Base-by-base conservation (phyloP, 2,888 invertebrate genomes). In the Dasysyrphus albostriatus region DNA sequence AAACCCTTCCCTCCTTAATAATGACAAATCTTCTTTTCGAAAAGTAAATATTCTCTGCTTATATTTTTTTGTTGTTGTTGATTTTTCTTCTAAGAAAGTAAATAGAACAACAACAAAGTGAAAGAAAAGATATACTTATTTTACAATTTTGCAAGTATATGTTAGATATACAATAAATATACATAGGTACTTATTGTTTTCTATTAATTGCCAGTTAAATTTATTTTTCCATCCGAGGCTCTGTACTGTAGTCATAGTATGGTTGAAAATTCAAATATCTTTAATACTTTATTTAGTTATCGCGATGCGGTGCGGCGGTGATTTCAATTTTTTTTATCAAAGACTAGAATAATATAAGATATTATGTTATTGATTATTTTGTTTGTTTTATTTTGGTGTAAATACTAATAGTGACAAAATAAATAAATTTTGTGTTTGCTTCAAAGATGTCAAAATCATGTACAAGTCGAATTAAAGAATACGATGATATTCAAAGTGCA, bases 401-500 rank as follows among this genome's bases (percentile, higher is more conserved):
- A 37, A 59, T 39, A 1, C 19, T n/a, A n/a, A n/a, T 19, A 24
- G 37, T 19, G 16, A 54, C 8, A 54, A 54, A 29, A 32, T 32
- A 3, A 32, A 14, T 54, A 6, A 54, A 54, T 6, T 7, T 49
- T 19, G 32, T 56, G 12, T 12, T 16, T 34, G 32, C 49, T 16
- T 29, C 5, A 24, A 32, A 58, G 44, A 85, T 85, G 82, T 44
- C 63, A n/a, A 85, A 72, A 61, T 42, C 47, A 3, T 56, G 24
- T 59, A 42, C 24, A 58, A 58, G 19, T 44, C 56, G 37, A 29
- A 42, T 42, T 5, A 69, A 82, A 37, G 16, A 63, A 44, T 42
- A 59, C 16, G 37, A 58, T 5, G 58, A 32, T 44, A 74, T 42
- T 32, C 16, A 29, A 70, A 89, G 89, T 78, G 88, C 89, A 81